These are phyloP conservation scores for Ditula angustiorana DNA, from an alignment of 2,888 invertebrate genomes.

Conservation along the genomic window DNA sequence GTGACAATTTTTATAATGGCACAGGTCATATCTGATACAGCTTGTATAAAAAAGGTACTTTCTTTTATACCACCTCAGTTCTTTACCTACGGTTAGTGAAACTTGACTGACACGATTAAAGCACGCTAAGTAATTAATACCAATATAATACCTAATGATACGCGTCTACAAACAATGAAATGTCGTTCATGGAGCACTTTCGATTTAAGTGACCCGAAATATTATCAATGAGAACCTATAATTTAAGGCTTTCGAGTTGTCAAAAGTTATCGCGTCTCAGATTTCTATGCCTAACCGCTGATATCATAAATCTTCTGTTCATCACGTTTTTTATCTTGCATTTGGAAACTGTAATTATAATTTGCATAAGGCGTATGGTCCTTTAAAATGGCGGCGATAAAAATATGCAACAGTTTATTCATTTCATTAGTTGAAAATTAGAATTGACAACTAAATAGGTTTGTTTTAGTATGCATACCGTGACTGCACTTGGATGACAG, in stretches of 20 bases:
- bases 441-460: too few relatives aligned
- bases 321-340: background rate
- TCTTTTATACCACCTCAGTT: background rate
- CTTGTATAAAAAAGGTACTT: conserved; percentile 1
- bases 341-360: background rate
- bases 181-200: conserved; percentile 12
- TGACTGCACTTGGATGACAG: too few relatives aligned
- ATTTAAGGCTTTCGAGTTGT: conserved; percentile 10
- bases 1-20: too few relatives aligned
- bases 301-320: background rate
- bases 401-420: too few relatives aligned
- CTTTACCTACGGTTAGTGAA: background rate
- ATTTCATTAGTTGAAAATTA: too few relatives aligned
- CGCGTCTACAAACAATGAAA: conserved; percentile 11
- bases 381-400: too few relatives aligned
- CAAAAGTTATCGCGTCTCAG: background rate
- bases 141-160: conserved; percentile 1
- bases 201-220: conserved; percentile 8
- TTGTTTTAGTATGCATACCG: too few relatives aligned
- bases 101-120: conserved; percentile 21
- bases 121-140: conserved; percentile 21
- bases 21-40: background rate
- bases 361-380: too few relatives aligned
- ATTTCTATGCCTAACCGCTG: background rate
- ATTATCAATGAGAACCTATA: background rate